Base-by-base conservation (phyloP, 1,140 invertebrate genomes). In the Daktulosphaira vitifoliae region DNA sequence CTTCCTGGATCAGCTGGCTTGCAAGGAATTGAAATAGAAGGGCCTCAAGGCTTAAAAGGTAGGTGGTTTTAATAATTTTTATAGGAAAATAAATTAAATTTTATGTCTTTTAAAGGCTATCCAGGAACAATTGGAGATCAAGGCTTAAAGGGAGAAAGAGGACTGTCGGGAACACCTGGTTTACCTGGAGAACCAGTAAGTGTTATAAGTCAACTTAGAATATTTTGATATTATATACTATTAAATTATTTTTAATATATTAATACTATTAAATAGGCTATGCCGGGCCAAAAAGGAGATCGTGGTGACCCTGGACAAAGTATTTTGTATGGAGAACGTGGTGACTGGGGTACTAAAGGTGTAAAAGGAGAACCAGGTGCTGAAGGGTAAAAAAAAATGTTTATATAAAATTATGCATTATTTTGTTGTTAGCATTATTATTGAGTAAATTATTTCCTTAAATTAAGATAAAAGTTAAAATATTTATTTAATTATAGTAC, bases 71-170 rank as follows among this genome's bases (percentile, higher is more conserved):
- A 11, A n/a, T n/a, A n/a, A n/a, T n/a, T n/a, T n/a, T n/a, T n/a
- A n/a, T n/a, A n/a, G n/a, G n/a, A n/a, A n/a, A n/a, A n/a, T n/a
- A n/a, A n/a, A n/a, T n/a, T n/a, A n/a, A n/a, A n/a, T n/a, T n/a
- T 48, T 50, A 26, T 22, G 69, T 65, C 39, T 68, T n/a, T 44
- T 56, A 68, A 49, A 49, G 77, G 77, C 65, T 69, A 71, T 26
- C 22, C 46, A 18, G 78, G 78, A 48, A 22, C 68, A 1, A 74
- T 73, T 51, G 79, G 79, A 6, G 70, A 67, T 70, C 38, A 71
- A 69, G 66, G 76, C 72, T 46, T 69, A 69, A 72, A 68, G 53
- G 81, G 81, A 52, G 69, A 65, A 49, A 3, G 37, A 68, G 76
- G 74, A 51, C 2, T 42, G 20, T 69, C 69, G 16, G 73, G 73